A percentile compares a stretch with the other conserved stretches of the same genome.
Evolutionary conservation across 2,888 invertebrate genomes (phyloP).

Genomic region (Prosapia bicincta): DNA sequence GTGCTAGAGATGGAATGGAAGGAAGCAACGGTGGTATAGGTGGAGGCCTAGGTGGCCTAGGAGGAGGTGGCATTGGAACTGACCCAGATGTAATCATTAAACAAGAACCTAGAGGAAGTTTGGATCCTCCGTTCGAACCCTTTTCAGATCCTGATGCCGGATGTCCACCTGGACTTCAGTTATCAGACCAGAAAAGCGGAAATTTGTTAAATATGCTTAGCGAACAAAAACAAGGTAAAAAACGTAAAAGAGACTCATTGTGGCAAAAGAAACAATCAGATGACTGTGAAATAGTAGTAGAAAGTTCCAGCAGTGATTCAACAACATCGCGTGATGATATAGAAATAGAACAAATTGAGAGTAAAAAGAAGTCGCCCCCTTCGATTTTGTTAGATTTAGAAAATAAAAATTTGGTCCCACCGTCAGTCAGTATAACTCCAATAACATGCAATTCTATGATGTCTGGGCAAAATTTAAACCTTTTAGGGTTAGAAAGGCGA

Average conservation of each 20-base stretch:
- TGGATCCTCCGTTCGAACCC: constrained; percentile 30
- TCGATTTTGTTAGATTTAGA: constrained; percentile 47
- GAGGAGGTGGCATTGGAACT: constrained; percentile 36
- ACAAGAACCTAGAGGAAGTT: constrained; percentile 44
- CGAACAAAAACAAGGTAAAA: constrained; percentile 46
- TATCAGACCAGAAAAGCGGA: constrained; percentile 17
- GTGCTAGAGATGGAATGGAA: constrained; percentile 47
- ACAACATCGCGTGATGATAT: constrained; percentile 59
- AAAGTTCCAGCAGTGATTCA: constrained; percentile 60
- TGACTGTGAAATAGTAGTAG: constrained; percentile 55
- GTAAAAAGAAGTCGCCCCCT: constrained; percentile 25
- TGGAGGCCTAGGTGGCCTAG: constrained; percentile 44
- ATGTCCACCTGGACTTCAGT: constrained; percentile 10
- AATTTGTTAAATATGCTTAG: constrained; percentile 10
- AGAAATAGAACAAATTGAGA: constrained; percentile 45
- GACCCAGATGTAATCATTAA: constrained; percentile 46
- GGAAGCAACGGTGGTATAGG: constrained; percentile 45
- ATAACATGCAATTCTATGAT: constrained; percentile 46
- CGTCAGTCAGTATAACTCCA: constrained; percentile 62
- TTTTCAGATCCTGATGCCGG: constrained; percentile 23
- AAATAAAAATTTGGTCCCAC: constrained; percentile 56
- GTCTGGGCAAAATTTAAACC: constrained; percentile 52
- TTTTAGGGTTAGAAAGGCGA: constrained; percentile 63
- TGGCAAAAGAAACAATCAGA: constrained; percentile 59
- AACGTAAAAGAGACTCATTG: constrained; percentile 55